A percentile compares a stretch with the other conserved stretches of the same genome.
These are phyloP conservation scores for Sinocyclocheilus grahami DNA, from an alignment of 2,113 vertebrate genomes.

Conservation along the genomic window DNA sequence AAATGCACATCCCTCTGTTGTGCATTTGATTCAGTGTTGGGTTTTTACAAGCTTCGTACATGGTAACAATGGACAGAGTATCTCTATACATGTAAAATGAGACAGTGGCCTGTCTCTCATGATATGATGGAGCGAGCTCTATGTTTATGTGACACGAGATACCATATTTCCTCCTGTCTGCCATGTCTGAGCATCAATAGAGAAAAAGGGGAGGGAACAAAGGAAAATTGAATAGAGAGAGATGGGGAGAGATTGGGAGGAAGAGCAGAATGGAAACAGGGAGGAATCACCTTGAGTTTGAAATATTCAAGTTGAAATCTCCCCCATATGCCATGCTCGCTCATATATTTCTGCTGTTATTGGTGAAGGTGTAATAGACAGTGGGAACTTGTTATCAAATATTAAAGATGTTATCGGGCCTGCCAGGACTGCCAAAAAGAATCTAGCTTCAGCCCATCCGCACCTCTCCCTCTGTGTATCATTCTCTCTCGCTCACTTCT, in stretches of 20 bases:
- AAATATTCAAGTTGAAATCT: conserved; percentile 64
- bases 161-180: conserved; percentile 38
- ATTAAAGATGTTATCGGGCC: conserved; percentile 78
- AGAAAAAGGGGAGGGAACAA: conserved; percentile 35
- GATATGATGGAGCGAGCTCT: conserved; percentile 8
- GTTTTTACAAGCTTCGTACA: neutral
- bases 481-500: neutral
- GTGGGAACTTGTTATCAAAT: conserved; percentile 76
- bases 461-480: neutral
- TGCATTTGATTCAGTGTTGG: too few relatives aligned
- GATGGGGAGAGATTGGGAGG: neutral
- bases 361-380: conserved; percentile 69
- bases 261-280: neutral
- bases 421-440: conserved; percentile 59
- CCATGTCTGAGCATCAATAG: conserved; percentile 36
- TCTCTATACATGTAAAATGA: conserved; percentile 25
- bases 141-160: conserved; percentile 51
- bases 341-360: conserved; percentile 66
- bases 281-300: conserved; percentile 69
- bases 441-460: neutral
- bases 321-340: conserved; percentile 57
- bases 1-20: too few relatives aligned
- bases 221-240: conserved; percentile 19
- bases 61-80: neutral
- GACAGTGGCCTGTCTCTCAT: conserved; percentile 2